Evolutionary conservation across 2,888 invertebrate species (phyloP), one percentile per base, ranked within the genome.

Genomic region (Gymnosoma rotundatum): DNA sequence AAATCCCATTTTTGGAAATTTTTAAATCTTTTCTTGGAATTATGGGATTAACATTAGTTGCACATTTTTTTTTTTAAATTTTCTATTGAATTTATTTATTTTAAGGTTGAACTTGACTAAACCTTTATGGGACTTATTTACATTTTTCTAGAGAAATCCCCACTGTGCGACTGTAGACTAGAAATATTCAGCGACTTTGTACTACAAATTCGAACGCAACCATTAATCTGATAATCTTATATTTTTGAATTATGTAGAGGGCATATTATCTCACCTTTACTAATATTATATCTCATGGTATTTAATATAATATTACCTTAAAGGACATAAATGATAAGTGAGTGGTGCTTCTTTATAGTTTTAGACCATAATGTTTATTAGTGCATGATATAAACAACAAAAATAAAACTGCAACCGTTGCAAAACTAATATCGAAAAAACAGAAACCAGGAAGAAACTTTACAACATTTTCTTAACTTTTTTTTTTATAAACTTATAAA

Each of bases 351-450:
- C 21, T 60, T 64, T 36, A n/a, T 64, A 42, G 42, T 50, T 70
- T 74, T 25, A 58, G 21, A 64, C 64, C 63, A 63, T 60, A 38
- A 74, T 32, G 56, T 78, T 84, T 81, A 78, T 84, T 81, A 70
- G 81, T 48, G 84, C 84, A 81, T 83, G 64, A 66, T 70, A 48
- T 45, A 50, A 60, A 38, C 45, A 64, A 83, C 16, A 58, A 45
- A 48, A 52, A 58, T n/a, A n/a, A 66, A 16, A 67, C 20, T 25
- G 58, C 66, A 66, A 36, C 20, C 36, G 25, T 48, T 25, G 21
- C 42, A 42, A 63, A 52, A 73, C 60, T 42, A 32, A 32, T 8
- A 8, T 5, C 7, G 6, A 2, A 32, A 7, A 32, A 8, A 32
- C 2, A 25, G 25, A 2, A 72, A 79, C 64, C 64, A 72, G 78